Evolutionary conservation across 2,797 vertebrate genomes (phyloP), one percentile per base, ranked within the genome.

Genomic region (Cetoscarus ocellatus): DNA sequence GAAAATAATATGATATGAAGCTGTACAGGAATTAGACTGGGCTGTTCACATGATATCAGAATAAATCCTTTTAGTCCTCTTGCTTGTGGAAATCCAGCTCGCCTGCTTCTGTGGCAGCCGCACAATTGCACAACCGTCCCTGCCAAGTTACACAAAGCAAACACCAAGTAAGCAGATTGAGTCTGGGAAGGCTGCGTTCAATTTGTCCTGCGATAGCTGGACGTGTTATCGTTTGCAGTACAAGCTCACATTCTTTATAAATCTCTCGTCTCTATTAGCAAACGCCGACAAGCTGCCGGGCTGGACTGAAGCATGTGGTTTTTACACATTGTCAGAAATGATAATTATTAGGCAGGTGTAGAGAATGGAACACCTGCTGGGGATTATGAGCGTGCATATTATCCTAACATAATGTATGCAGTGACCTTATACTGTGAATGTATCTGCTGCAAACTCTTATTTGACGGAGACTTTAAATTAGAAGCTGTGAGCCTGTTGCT

Each of bases 71-170:
- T 64, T 38, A 60, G 67, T 61, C 74, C 17, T 52, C 44, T 56
- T 56, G 62, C 62, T 66, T 49, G 48, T 68, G 56, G 55, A 59
- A 70, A 77, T 60, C 19, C 57, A 52, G 48, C 10, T 57, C 40
- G 64, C 67, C 71, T 70, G 58, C 44, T 83, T 75, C 82, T 70
- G 57, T 27, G 60, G 14, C 55, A 77, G 67, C 45, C 58, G 67
- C 54, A 58, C 38, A 39, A 72, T 79, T 77, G 74, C 62, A 62
- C 49, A 80, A 73, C 51, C 27, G 7, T 84, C 65, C 50, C 63
- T 77, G 84, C 90, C 86, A 91, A 90, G 81, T 73, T 67, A 84
- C 61, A 86, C 87, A 91, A 84, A 48, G 71, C 77, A 74, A 82
- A 75, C 59, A 74, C 61, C 53, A 78, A 83, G 79, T 84, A 85